A percentile compares a stretch with the other conserved stretches of the same genome.
Evolutionary conservation across 2,113 vertebrate genomes (phyloP).

Genomic region (Psammodynastes pulverulentus): DNA sequence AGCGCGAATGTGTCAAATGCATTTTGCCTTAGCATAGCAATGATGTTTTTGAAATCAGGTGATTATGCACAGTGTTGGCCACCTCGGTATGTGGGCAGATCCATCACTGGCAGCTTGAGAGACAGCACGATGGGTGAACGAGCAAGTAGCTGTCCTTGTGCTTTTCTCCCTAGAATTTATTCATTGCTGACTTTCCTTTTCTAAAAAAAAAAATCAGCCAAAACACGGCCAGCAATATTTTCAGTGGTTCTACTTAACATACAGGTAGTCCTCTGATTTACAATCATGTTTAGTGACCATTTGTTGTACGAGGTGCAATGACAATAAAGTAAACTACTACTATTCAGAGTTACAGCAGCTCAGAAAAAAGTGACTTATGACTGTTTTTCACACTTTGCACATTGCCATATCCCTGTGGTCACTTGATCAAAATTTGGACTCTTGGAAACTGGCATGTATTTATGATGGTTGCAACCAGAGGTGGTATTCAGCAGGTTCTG

Average conservation of each 20-base stretch:
- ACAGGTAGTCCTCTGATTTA: not conserved
- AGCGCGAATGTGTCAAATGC: conserved; percentile 20
- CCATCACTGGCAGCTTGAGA: not conserved
- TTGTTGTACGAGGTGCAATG: no score
- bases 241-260: conserved; percentile 1
- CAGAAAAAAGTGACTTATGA: not conserved
- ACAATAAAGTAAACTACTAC: no score
- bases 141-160: not conserved
- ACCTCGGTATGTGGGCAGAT: not conserved
- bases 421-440: not conserved
- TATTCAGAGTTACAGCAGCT: not conserved
- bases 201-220: not conserved
- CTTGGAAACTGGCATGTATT: not conserved
- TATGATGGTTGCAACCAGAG: no score
- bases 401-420: not conserved
- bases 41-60: conserved; percentile 13
- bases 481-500: no score
- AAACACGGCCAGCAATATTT: not conserved
- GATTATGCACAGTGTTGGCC: not conserved
- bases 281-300: not conserved
- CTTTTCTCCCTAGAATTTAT: not conserved
- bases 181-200: no score
- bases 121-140: not conserved
- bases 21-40: conserved; percentile 10
- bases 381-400: not conserved